Evolutionary conservation across 2,797 vertebrate species (phyloP).

Genomic region (Poecilia picta): DNA sequence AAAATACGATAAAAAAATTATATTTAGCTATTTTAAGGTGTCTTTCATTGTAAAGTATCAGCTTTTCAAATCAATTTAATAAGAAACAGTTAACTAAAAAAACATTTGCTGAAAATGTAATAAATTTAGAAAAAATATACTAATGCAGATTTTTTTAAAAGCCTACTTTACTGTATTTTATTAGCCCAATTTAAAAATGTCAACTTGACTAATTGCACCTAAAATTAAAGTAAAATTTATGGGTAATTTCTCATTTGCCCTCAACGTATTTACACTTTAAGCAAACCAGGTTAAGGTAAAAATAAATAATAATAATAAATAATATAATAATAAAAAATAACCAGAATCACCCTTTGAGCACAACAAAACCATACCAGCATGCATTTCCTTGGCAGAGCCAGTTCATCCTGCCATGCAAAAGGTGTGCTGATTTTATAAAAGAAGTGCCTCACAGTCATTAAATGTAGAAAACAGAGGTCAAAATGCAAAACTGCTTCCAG

Average conservation of each 20-base stretch:
- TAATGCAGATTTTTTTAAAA: no score
- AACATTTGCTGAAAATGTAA: background rate
- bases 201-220: background rate
- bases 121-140: background rate
- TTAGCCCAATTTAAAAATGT: background rate
- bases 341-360: conserved; percentile 21
- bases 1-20: background rate
- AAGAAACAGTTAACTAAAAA: background rate
- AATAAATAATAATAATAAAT: background rate
- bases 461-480: conserved; percentile 30
- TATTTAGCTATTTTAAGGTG: background rate
- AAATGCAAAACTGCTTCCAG: conserved; percentile 40
- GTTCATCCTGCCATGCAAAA: conserved; percentile 69
- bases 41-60: background rate
- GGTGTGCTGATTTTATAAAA: conserved; percentile 45
- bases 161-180: background rate
- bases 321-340: background rate
- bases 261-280: background rate
- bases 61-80: background rate
- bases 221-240: background rate
- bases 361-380: conserved; percentile 47
- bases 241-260: background rate
- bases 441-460: conserved; percentile 41
- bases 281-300: conserved; percentile 7
- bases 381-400: conserved; percentile 51